A percentile compares a stretch with the other conserved stretches of the same genome.
phyloP scores from a whole-genome alignment of 2,797 vertebrate genomes.

The Zonotrichia albicollis region DNA sequence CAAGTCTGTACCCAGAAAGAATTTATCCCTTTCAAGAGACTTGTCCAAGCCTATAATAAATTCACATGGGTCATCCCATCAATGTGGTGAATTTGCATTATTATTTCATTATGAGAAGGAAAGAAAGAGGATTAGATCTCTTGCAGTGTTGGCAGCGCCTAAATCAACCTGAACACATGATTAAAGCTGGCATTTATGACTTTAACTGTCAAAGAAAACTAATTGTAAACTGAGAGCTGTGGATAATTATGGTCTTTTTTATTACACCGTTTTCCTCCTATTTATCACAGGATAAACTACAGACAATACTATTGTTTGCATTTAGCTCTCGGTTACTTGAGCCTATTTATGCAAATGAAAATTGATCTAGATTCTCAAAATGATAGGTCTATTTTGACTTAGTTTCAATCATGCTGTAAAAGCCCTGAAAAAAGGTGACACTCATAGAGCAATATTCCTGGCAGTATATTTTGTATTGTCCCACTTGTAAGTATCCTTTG shows the following conservation, averaged over 20 bases:
- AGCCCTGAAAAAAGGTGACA: not conserved
- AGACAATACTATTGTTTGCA: slow-evolving; percentile 69
- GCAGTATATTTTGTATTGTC: slow-evolving; percentile 8
- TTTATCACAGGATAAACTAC: slow-evolving; percentile 74
- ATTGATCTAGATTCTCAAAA: slow-evolving; percentile 63
- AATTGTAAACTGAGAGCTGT: slow-evolving; percentile 77
- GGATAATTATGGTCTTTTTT: slow-evolving; percentile 76
- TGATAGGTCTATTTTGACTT: slow-evolving; percentile 39
- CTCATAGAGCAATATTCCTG: not conserved
- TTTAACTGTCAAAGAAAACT: slow-evolving; percentile 79
- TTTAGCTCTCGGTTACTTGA: slow-evolving; percentile 69
- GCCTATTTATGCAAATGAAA: slow-evolving; percentile 69
- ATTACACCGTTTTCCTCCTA: slow-evolving; percentile 68
- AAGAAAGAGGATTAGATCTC: slow-evolving; percentile 79
- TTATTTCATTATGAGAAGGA: slow-evolving; percentile 80
- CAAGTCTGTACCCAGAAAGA: slow-evolving; percentile 75
- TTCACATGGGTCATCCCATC: slow-evolving; percentile 76
- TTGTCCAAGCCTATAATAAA: slow-evolving; percentile 78
- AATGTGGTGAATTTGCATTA: slow-evolving; percentile 80
- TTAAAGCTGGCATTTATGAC: slow-evolving; percentile 81
- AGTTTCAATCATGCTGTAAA: slow-evolving; percentile 43
- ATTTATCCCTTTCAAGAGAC: slow-evolving; percentile 80
- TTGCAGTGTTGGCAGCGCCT: slow-evolving; percentile 69
- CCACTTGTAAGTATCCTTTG: not conserved
- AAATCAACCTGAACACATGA: slow-evolving; percentile 79